phyloP scores from a whole-genome alignment of 2,113 vertebrate genomes.

The Bos javanicus region DNA sequence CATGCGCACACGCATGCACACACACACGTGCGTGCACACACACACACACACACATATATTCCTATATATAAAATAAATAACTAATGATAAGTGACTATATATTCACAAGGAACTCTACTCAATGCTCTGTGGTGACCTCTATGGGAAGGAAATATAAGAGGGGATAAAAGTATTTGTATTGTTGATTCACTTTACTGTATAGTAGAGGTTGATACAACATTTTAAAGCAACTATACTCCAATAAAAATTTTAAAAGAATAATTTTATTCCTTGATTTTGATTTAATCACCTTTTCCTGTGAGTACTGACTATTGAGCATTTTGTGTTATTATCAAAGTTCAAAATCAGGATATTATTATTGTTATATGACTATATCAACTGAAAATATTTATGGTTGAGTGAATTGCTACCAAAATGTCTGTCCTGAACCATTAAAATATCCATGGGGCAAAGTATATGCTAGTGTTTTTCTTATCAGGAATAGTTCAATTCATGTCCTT shows the following conservation, averaged over 20 bases:
- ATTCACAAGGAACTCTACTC: background rate
- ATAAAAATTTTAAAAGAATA: background rate
- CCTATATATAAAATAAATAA: background rate
- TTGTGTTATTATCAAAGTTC: background rate
- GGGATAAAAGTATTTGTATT: background rate
- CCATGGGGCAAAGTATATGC: constrained; percentile 30
- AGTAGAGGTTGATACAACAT: background rate
- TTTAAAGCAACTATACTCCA: background rate
- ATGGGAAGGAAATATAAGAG: background rate
- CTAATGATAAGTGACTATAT: background rate
- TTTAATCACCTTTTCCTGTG: background rate
- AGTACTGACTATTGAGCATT: background rate
- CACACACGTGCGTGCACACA: background rate
- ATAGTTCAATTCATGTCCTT: constrained; percentile 69
- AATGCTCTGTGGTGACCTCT: background rate
- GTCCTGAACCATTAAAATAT: constrained; percentile 56
- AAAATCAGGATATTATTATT: background rate
- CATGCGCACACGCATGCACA: background rate
- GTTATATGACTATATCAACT: background rate
- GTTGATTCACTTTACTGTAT: background rate
- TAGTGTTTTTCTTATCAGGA: constrained; percentile 14
- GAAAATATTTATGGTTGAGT: background rate
- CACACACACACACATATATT: background rate
- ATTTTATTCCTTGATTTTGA: background rate
- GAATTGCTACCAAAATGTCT: constrained; percentile 17